Evolutionary conservation across 1,140 invertebrate genomes (phyloP).

Genomic region (Drosophila simulans): DNA sequence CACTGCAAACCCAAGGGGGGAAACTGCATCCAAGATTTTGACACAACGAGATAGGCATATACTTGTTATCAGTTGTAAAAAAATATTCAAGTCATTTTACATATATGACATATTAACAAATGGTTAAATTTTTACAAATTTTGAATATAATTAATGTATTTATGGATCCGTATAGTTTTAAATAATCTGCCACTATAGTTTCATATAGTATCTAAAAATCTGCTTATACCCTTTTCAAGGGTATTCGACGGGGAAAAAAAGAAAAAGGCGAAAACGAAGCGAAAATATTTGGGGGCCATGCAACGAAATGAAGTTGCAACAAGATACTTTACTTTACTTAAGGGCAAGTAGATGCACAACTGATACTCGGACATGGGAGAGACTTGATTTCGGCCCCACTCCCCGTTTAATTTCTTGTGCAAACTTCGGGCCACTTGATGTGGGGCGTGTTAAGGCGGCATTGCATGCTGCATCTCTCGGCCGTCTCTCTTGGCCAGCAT

Average conservation of each 20-base stretch:
- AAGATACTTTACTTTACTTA: conserved; percentile 83
- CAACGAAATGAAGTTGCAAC: conserved; percentile 81
- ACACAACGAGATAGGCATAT: conserved; percentile 6
- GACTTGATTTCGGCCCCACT: conserved; percentile 65
- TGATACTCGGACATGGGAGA: conserved; percentile 69
- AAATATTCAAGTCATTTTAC: background rate
- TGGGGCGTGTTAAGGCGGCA: conserved; percentile 72
- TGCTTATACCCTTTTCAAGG: background rate
- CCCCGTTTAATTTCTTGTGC: conserved; percentile 76
- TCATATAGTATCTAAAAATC: background rate
- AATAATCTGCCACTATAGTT: background rate
- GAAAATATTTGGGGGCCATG: conserved; percentile 79
- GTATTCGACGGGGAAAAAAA: background rate
- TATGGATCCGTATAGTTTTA: background rate
- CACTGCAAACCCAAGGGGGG: conserved; percentile 38
- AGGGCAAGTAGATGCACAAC: conserved; percentile 81
- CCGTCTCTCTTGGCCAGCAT: conserved; percentile 19
- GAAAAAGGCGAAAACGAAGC: conserved; percentile 41
- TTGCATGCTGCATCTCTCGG: conserved; percentile 46
- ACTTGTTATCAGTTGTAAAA: background rate
- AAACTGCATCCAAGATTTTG: conserved; percentile 2
- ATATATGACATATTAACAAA: too few species aligned
- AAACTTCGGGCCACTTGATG: conserved; percentile 74
- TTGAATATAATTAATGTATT: too few species aligned
- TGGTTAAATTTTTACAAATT: too few species aligned